phyloP scores from a whole-genome alignment of 2,113 vertebrate genomes.

The Equus przewalskii region DNA sequence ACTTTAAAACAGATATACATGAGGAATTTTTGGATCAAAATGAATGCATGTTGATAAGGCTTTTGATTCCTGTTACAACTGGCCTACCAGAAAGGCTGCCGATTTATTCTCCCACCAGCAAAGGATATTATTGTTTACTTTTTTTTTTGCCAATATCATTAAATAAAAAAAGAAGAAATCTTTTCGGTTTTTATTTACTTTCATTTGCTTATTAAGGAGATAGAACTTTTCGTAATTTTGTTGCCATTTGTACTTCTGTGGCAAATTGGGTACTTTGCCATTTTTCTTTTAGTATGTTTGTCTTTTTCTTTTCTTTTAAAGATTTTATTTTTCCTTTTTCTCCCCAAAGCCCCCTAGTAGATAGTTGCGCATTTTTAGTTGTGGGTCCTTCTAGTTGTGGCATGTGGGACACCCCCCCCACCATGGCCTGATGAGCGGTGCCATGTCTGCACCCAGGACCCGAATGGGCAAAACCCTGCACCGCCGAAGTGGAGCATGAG shows the following conservation, averaged over 20 bases:
- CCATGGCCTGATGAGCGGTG: too few relatives aligned
- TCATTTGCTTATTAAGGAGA: neutral
- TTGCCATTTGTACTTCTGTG: neutral
- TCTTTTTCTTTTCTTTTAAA: neutral
- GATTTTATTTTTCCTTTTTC: too few relatives aligned
- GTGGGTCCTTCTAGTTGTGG: too few relatives aligned
- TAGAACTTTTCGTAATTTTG: slow-evolving; percentile 4
- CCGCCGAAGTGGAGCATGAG: too few relatives aligned
- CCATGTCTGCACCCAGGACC: too few relatives aligned
- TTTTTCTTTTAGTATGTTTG: neutral
- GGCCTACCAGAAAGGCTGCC: neutral
- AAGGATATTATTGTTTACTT: neutral
- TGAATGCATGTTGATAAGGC: neutral
- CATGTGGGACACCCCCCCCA: too few relatives aligned
- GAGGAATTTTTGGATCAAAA: slow-evolving; percentile 3
- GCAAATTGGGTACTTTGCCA: neutral
- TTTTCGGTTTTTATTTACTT: neutral
- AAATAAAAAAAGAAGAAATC: neutral
- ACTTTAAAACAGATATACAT: neutral
- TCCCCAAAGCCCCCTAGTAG: too few relatives aligned
- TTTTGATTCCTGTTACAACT: neutral
- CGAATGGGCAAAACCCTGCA: too few relatives aligned
- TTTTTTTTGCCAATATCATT: neutral
- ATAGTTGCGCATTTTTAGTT: too few relatives aligned
- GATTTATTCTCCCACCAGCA: neutral